Evolutionary conservation across 2,888 invertebrate species (phyloP).

Genomic region (Eupeodes latifasciatus): DNA sequence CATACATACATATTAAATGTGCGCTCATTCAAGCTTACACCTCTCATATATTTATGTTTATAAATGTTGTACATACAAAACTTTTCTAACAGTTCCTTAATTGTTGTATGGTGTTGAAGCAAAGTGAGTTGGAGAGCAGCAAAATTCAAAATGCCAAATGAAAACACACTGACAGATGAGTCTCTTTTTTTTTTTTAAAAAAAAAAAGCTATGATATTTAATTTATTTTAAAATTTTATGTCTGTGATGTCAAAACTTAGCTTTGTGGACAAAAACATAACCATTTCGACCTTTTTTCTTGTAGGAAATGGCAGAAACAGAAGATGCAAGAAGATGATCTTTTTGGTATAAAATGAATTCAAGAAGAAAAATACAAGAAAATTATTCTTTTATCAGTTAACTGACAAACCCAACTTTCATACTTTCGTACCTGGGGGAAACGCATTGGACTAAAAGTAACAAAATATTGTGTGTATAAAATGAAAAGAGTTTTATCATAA

Average conservation of each 20-base stretch:
- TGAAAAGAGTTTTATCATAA: too few species aligned
- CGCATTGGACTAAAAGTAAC: too few species aligned
- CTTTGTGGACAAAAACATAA: background rate
- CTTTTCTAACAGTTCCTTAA: conserved; percentile 13
- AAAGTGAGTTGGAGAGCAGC: conserved; percentile 32
- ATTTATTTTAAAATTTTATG: conserved; percentile 36
- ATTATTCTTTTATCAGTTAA: too few species aligned
- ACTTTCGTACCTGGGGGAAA: too few species aligned
- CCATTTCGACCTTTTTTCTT: conserved; percentile 3
- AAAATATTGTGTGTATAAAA: too few species aligned
- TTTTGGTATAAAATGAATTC: background rate
- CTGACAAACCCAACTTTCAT: too few species aligned
- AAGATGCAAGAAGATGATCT: conserved; percentile 5
- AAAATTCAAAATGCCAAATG: background rate
- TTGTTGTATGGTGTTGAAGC: conserved; percentile 38
- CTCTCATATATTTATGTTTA: background rate
- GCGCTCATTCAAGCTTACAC: conserved; percentile 14
- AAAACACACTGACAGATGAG: conserved; percentile 60
- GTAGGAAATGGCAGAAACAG: background rate
- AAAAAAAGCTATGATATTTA: background rate
- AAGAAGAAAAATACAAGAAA: too few species aligned
- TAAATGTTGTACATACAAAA: background rate
- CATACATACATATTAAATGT: background rate
- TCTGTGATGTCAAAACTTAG: conserved; percentile 55
- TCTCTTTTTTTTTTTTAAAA: background rate